These are phyloP conservation scores for mouse (Mus musculus) DNA, from an alignment of 2,113 vertebrate species.

Conservation along the genomic window GRCm39 chr14:83225501-83226000, in stretches of 20 bases:
- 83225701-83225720: background rate
- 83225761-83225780: background rate
- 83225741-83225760: background rate
- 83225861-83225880: background rate
- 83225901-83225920: background rate
- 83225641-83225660: background rate
- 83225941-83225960: background rate
- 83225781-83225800: background rate
- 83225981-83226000: conserved; percentile 52
- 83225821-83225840: background rate
- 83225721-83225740: background rate
- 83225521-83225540: conserved; percentile 34
- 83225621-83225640: background rate
- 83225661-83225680: conserved; percentile 20
- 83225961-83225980: conserved; percentile 42
- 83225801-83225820: conserved; percentile 5
- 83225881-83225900: background rate
- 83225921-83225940: conserved; percentile 18
- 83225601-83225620: background rate
- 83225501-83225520: conserved; percentile 35
- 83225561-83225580: background rate
- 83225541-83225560: conserved; percentile 16
- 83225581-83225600: background rate
- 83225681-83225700: background rate
- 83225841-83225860: background rate